Conservation (phyloP, 1,140 invertebrate species). For the Listronotus bonariensis region DNA sequence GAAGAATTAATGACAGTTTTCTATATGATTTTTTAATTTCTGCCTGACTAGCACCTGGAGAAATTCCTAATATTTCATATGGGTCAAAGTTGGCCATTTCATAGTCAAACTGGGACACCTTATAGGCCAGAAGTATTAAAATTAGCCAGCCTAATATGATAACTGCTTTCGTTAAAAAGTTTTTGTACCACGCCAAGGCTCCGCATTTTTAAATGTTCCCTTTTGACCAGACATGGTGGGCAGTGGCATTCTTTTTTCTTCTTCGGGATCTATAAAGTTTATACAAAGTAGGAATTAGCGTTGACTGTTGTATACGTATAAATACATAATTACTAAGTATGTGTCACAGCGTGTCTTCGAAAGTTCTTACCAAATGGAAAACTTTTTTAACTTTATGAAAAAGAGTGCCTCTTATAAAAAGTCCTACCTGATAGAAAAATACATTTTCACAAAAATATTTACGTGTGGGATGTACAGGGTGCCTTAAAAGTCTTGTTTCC, state of each 20-base stretch:
- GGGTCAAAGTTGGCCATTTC: conserved; percentile 99
- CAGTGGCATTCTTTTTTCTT: conserved; percentile 84
- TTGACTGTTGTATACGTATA: too few relatives aligned
- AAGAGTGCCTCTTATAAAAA: too few relatives aligned
- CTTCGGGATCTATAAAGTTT: conserved; percentile 67
- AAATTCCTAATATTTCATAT: conserved; percentile 92
- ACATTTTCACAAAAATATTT: too few relatives aligned
- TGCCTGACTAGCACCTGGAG: conserved; percentile 77
- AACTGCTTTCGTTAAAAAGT: conserved; percentile 63
- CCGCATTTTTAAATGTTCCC: conserved; percentile 76
- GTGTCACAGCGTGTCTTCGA: too few relatives aligned
- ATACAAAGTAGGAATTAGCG: too few relatives aligned
- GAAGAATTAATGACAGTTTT: conserved; percentile 88
- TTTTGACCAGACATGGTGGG: conserved; percentile 84
- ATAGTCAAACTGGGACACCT: conserved; percentile 96
- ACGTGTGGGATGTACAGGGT: too few relatives aligned
- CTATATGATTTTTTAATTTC: conserved; percentile 97
- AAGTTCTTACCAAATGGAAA: too few relatives aligned
- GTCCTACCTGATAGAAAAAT: too few relatives aligned
- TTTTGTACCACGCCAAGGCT: conserved; percentile 87
- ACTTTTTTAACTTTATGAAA: too few relatives aligned
- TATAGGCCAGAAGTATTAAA: conserved; percentile 87
- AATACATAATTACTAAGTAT: too few relatives aligned
- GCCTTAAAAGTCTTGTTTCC: too few relatives aligned
- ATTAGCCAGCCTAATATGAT: conserved; percentile 88